Evolutionary conservation across 2,113 vertebrate genomes (phyloP).

Genomic region (Genyomyrus donnyi): DNA sequence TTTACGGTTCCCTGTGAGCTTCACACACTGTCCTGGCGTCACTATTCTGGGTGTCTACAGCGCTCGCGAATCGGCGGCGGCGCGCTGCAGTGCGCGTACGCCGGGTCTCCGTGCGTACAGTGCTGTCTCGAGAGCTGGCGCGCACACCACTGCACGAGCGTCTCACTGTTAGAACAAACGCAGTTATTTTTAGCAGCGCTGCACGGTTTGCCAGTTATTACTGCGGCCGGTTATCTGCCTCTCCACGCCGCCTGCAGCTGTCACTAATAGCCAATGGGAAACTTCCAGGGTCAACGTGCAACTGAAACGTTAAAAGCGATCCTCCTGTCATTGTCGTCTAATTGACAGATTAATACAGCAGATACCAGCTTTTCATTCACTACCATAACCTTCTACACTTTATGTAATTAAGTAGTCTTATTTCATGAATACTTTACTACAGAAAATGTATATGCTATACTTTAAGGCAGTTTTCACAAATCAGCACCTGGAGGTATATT

Average conservation of each 20-base stretch:
- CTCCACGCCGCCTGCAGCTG: conserved; percentile 50
- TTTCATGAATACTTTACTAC: neutral
- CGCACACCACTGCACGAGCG: conserved; percentile 19
- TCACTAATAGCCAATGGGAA: conserved; percentile 36
- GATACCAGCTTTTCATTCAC: neutral
- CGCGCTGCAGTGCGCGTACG: conserved; percentile 30
- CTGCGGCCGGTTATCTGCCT: conserved; percentile 31
- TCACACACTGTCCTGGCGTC: neutral
- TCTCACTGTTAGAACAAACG: conserved; percentile 56
- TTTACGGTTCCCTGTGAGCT: neutral
- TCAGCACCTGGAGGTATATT: neutral
- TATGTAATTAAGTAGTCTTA: neutral
- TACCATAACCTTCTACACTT: neutral
- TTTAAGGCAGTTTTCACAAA: neutral
- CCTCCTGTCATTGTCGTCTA: neutral
- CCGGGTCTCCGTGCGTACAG: conserved; percentile 57
- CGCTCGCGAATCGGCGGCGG: neutral
- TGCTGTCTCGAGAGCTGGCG: conserved; percentile 35
- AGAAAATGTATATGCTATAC: neutral
- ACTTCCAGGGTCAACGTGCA: neutral
- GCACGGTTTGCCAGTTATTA: conserved; percentile 61
- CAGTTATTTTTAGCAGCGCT: conserved; percentile 60
- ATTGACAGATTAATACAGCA: neutral
- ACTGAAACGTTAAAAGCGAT: neutral
- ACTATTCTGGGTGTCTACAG: neutral